Evolutionary conservation across 2,797 vertebrate genomes (phyloP).

Genomic region (Esox lucius): DNA sequence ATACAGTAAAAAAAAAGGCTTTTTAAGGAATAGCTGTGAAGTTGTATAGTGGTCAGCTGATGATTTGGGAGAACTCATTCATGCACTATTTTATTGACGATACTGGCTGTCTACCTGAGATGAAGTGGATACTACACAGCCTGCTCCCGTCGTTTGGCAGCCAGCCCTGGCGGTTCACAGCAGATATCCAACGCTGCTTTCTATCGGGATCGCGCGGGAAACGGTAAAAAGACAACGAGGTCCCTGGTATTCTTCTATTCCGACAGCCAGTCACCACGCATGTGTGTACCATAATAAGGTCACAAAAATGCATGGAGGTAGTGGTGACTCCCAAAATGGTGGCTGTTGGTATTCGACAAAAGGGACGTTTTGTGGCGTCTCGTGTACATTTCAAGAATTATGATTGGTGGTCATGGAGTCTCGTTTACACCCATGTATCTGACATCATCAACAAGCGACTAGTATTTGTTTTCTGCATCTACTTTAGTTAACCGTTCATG

Average conservation of each 20-base stretch:
- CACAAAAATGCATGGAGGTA: conserved; percentile 43
- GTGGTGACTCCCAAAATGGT: conserved; percentile 80
- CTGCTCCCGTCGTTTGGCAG: conserved; percentile 76
- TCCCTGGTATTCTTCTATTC: conserved; percentile 75
- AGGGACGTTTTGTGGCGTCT: conserved; percentile 23
- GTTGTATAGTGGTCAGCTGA: background rate
- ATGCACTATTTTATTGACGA: conserved; percentile 6
- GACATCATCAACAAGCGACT: background rate
- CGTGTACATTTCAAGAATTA: conserved; percentile 5
- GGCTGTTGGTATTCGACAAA: conserved; percentile 26
- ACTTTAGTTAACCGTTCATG: background rate
- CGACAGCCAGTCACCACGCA: conserved; percentile 78
- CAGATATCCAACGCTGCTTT: conserved; percentile 77
- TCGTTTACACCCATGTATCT: background rate
- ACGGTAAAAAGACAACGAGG: conserved; percentile 73
- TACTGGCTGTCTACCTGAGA: conserved; percentile 8
- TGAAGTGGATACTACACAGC: conserved; percentile 76
- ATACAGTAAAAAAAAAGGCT: background rate
- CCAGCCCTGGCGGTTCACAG: conserved; percentile 78
- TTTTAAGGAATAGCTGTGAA: background rate
- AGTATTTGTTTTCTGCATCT: background rate
- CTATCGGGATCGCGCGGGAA: conserved; percentile 76
- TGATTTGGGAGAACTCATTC: background rate
- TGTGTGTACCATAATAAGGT: conserved; percentile 76
- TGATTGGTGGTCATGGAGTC: conserved; percentile 33